Percentiles rank a stretch among this genome's conserved stretches.
Conservation (phyloP, 1,140 invertebrate genomes). For the Zaprionus gabonicus region DNA sequence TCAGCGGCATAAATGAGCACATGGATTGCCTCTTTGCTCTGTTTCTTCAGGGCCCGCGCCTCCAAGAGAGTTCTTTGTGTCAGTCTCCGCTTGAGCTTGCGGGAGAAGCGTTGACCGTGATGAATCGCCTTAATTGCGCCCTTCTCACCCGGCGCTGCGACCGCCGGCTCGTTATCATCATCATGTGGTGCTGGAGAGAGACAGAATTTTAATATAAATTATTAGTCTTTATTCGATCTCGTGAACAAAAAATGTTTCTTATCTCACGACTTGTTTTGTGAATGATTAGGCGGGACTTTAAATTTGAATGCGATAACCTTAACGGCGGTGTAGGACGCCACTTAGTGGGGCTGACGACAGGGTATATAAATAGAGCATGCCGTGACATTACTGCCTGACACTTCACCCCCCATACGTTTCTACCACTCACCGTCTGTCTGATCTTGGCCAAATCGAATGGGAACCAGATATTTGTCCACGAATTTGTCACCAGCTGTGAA, state of each 20-base stretch:
- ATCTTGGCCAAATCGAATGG: constrained; percentile 87
- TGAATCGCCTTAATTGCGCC: constrained; percentile 88
- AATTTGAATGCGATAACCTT: constrained; percentile 50
- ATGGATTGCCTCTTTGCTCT: constrained; percentile 91
- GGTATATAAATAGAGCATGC: constrained; percentile 61
- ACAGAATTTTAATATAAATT: constrained; percentile 32
- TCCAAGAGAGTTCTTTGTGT: constrained; percentile 90
- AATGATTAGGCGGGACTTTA: constrained; percentile 25
- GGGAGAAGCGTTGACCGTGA: constrained; percentile 89
- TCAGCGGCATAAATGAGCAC: constrained; percentile 90
- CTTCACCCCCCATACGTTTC: constrained; percentile 26
- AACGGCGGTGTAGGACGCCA: not conserved
- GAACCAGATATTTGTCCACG: constrained; percentile 90
- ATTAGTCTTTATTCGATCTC: constrained; percentile 5
- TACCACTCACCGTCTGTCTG: constrained; percentile 86
- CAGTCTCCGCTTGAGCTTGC: constrained; percentile 89
- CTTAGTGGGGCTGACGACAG: constrained; percentile 26
- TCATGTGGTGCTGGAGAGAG: constrained; percentile 61
- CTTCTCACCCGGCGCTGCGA: constrained; percentile 50
- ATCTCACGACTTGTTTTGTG: constrained; percentile 34
- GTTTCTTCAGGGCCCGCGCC: constrained; percentile 90
- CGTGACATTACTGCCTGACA: constrained; percentile 17
- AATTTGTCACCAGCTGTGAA: constrained; percentile 91
- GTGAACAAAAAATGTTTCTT: constrained; percentile 14
- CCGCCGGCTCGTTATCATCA: constrained; percentile 63